Evolutionary conservation across 2,797 vertebrate species (phyloP).

Genomic region (Gymnothorax javanicus): DNA sequence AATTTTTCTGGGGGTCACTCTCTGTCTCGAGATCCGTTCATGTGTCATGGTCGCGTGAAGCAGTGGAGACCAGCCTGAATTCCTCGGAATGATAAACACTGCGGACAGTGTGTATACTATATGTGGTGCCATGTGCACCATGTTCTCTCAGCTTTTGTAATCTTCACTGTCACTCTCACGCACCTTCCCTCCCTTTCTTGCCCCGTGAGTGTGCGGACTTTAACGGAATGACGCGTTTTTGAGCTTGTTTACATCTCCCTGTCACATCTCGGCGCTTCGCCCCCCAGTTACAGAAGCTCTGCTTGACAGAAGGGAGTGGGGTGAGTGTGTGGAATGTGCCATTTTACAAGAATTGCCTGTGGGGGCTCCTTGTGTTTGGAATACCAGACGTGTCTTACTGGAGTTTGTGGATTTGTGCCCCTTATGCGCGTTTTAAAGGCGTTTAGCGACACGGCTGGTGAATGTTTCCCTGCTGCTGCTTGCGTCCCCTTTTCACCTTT

Average conservation of each 20-base stretch:
- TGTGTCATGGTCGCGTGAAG: neutral
- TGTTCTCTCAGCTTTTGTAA: neutral
- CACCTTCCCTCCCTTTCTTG: neutral
- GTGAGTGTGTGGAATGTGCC: neutral
- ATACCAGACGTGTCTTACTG: neutral
- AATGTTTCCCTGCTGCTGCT: neutral
- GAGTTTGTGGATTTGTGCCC: neutral
- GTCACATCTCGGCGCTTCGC: neutral
- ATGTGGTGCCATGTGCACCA: neutral
- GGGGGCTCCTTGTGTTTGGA: neutral
- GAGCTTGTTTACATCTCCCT: neutral
- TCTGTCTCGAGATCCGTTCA: neutral
- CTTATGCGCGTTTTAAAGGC: neutral
- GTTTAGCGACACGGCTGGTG: neutral
- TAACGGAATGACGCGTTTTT: neutral
- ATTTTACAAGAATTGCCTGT: neutral
- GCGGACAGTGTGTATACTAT: neutral
- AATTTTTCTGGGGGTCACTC: neutral
- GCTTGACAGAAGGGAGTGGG: neutral
- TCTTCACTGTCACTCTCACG: neutral
- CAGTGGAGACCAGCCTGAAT: neutral
- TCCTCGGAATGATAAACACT: neutral
- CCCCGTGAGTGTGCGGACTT: neutral
- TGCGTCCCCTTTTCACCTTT: too few species aligned
- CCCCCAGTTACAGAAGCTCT: neutral